Evolutionary conservation across 2,797 vertebrate genomes (phyloP).

Genomic region (Podarcis siculus): DNA sequence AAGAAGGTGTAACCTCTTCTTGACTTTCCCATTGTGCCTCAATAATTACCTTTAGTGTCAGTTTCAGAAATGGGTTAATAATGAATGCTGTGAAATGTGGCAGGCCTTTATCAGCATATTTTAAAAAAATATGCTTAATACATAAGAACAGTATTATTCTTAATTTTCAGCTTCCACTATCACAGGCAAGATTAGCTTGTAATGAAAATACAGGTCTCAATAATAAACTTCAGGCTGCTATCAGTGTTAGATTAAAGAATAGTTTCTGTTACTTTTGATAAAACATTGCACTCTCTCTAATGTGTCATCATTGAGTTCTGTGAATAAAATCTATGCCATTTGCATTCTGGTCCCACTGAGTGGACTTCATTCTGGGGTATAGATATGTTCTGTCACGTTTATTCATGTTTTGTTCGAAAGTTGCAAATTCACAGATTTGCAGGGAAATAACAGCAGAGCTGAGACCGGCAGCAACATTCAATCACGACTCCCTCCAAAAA

Average conservation of each 20-base stretch:
- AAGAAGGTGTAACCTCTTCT: conserved; percentile 62
- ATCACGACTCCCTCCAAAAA: neutral
- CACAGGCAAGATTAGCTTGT: conserved; percentile 37
- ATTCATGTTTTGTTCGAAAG: neutral
- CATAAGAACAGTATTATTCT: conserved; percentile 33
- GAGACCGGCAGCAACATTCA: neutral
- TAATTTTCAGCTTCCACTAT: conserved; percentile 29
- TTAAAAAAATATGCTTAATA: neutral
- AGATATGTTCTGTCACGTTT: neutral
- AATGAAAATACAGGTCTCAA: neutral
- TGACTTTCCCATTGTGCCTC: conserved; percentile 55
- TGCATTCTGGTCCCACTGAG: neutral
- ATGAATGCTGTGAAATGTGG: conserved; percentile 29
- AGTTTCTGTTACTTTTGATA: neutral
- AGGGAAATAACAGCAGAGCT: neutral
- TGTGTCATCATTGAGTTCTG: neutral
- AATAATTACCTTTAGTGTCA: conserved; percentile 54
- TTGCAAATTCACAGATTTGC: neutral
- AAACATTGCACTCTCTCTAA: neutral
- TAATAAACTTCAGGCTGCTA: neutral
- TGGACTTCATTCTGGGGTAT: neutral
- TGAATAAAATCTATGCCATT: neutral
- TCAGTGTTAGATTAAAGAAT: neutral
- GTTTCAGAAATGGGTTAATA: conserved; percentile 43
- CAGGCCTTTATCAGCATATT: too few relatives aligned